Base-by-base conservation (phyloP, 2,797 vertebrate genomes). In the Argentina silus region DNA sequence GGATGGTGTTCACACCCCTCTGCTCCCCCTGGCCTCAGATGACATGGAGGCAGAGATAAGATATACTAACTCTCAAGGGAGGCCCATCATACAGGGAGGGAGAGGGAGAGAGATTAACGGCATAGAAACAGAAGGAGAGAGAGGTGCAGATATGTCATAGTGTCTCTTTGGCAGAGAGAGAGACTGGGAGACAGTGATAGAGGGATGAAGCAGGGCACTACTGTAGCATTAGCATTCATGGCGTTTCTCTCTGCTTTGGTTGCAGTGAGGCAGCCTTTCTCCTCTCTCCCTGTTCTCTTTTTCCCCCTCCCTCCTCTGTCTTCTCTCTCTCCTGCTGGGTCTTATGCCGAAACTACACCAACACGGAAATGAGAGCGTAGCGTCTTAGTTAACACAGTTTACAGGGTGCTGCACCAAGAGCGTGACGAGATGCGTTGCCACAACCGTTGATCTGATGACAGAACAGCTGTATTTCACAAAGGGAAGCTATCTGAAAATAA, bases 141-240 rank as follows among this genome's bases (percentile, higher is more conserved):
- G 56, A 59, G 61, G 42, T 9, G 12, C 7, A 44, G 61, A n/a
- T 21, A 43, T 12, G 9, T 12, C 4, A 48, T 43, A 66, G 50
- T 12, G 21, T 4, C 17, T 19, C 10, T 2, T 11, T 23, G 50
- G 27, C 7, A 53, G 44, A 66, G 64, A 48, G 44, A 60, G 57
- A 36, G 11, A 36, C 2, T 27, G 65, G 2, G 48, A 53, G 48
- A 27, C 19, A 50, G 17, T 11, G 48, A 51, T 19, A n/a, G 21
- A 42, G n/a, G 3, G 14, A 36, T 0, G 19, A 21, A 36, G 15
- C 12, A 42, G 23, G 27, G 27, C 21, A 17, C 19, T 53, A n/a
- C 50, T 2, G 76, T 84, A 82, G 76, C 72, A 74, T 90, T 88
- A 83, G 79, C 85, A 87, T 82, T 76, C 84, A 87, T 86, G 77